Evolutionary conservation across 2,113 vertebrate species (phyloP).

Genomic region (Monopterus albus): DNA sequence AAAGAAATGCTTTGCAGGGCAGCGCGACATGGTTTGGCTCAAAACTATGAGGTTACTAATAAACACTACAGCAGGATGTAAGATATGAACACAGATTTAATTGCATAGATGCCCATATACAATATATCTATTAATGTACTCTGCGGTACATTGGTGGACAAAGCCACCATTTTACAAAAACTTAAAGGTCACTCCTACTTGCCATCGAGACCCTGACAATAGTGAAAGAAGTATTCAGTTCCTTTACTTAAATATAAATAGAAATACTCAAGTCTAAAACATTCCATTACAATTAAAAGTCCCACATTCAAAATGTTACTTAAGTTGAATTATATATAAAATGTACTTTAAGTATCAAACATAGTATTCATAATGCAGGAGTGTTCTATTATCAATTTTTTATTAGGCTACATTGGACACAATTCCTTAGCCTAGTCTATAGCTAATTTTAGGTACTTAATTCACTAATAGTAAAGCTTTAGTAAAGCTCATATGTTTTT

Average conservation of each 20-base stretch:
- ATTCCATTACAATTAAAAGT: too few species aligned
- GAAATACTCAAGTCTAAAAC: too few species aligned
- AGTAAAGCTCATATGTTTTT: not conserved
- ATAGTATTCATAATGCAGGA: not conserved
- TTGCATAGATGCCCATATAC: slow-evolving; percentile 5
- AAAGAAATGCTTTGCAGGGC: slow-evolving; percentile 83
- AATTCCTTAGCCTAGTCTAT: too few species aligned
- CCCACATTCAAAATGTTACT: too few species aligned
- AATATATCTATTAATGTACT: not conserved
- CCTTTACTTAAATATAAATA: too few species aligned
- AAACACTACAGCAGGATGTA: slow-evolving; percentile 37
- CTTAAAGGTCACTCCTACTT: slow-evolving; percentile 37
- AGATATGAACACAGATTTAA: slow-evolving; percentile 23
- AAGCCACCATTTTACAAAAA: too few species aligned
- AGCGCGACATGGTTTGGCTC: slow-evolving; percentile 60
- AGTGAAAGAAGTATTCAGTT: too few species aligned
- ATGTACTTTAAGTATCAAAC: too few species aligned
- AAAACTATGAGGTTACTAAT: slow-evolving; percentile 35
- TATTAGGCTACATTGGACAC: too few species aligned
- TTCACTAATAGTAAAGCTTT: too few species aligned
- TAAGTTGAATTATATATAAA: not conserved
- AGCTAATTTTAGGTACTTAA: too few species aligned
- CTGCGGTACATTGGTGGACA: not conserved
- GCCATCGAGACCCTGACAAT: not conserved
- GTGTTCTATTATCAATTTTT: too few species aligned